phyloP scores from a whole-genome alignment of 2,113 vertebrate species.

The Vidua macroura region DNA sequence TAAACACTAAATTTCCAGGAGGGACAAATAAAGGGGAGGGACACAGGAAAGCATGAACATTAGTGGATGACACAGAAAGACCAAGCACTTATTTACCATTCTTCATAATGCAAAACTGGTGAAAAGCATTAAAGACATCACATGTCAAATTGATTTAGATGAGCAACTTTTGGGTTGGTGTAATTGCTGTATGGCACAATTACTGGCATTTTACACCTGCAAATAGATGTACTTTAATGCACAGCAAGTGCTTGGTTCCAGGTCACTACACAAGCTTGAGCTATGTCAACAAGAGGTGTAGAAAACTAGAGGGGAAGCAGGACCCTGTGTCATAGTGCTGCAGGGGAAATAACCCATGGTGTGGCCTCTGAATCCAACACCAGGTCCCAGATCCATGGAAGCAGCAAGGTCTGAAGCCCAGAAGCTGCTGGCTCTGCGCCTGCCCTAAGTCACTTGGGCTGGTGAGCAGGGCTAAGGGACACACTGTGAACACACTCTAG shows the following conservation, averaged over 20 bases:
- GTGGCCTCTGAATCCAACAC: not conserved
- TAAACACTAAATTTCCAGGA: not conserved
- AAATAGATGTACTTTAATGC: not conserved
- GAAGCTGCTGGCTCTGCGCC: not conserved
- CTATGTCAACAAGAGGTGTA: not conserved
- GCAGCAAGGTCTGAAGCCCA: not conserved
- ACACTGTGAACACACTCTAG: accelerated
- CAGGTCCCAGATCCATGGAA: not conserved
- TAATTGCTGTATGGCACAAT: not conserved
- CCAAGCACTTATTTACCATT: not conserved
- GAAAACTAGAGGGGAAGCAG: not conserved
- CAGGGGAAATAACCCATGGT: not conserved
- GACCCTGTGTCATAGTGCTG: not conserved
- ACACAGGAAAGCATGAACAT: not conserved
- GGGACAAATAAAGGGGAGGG: not conserved
- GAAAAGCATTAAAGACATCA: not conserved
- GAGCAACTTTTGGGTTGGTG: not conserved
- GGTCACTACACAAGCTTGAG: not conserved
- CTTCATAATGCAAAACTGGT: not conserved
- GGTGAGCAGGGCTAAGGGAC: not conserved
- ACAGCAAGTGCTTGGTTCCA: not conserved
- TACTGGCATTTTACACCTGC: not conserved
- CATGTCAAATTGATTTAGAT: not conserved
- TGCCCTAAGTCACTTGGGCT: accelerated
- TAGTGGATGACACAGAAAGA: not conserved